Conservation (phyloP, 92 coral and sea anemone species). For the Porites lobata region DNA sequence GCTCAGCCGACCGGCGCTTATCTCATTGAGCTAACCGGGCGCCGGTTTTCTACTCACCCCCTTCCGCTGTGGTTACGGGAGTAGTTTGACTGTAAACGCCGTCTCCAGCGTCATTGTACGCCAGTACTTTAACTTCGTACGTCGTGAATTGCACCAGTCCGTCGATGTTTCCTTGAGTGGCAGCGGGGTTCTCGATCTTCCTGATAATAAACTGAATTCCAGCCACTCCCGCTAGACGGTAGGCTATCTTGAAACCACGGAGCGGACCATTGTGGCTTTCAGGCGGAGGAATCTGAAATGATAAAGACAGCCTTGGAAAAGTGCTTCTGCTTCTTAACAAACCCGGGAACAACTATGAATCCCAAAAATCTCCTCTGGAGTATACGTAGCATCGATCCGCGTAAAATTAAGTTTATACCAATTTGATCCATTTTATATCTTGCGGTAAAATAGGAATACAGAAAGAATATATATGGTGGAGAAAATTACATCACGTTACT, state of each 20-base stretch:
- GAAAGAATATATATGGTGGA: too few species aligned
- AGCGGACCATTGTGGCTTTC: conserved; percentile 89
- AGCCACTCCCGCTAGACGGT: conserved; percentile 80
- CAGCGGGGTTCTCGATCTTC: conserved; percentile 69
- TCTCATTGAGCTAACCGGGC: too few species aligned
- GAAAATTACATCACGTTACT: too few species aligned
- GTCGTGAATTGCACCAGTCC: conserved; percentile 85
- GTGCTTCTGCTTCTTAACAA: too few species aligned
- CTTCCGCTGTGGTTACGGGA: conserved; percentile 89
- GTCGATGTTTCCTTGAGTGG: conserved; percentile 74
- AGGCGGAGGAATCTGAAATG: conserved; percentile 75
- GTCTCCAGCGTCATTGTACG: conserved; percentile 88
- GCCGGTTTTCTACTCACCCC: conserved; percentile 63
- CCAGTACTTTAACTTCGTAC: conserved; percentile 90
- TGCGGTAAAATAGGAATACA: too few species aligned
- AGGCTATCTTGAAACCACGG: conserved; percentile 85
- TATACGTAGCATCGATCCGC: too few species aligned
- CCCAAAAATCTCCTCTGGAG: too few species aligned
- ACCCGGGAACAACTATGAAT: too few species aligned
- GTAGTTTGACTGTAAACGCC: conserved; percentile 79
- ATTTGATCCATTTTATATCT: too few species aligned
- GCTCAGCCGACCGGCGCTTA: too few species aligned
- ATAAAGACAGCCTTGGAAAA: too few species aligned
- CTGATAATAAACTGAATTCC: conserved; percentile 65
- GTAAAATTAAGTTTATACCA: too few species aligned